A percentile compares a stretch with the other conserved stretches of the same genome.
phyloP scores from a whole-genome alignment of 2,888 invertebrate genomes.

The Sipha maydis region DNA sequence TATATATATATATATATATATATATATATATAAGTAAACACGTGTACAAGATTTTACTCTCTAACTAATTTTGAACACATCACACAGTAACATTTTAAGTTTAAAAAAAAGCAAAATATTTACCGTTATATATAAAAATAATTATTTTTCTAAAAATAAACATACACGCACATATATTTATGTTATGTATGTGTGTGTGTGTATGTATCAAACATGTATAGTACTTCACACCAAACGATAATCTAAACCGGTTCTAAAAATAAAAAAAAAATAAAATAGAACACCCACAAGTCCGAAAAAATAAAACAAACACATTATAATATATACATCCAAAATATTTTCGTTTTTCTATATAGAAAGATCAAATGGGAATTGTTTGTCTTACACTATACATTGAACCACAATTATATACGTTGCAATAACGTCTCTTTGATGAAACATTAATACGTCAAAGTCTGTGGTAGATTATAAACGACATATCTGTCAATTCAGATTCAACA shows the following conservation, averaged over 20 bases:
- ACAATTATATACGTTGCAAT: neutral
- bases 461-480: constrained; percentile 2
- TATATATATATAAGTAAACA: constrained; percentile 37
- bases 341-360: neutral
- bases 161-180: constrained; percentile 3
- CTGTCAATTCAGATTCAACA: neutral
- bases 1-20: constrained; percentile 16
- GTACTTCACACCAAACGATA: constrained; percentile 34
- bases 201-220: constrained; percentile 25
- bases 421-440: neutral
- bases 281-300: constrained; percentile 34
- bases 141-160: constrained; percentile 37
- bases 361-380: neutral
- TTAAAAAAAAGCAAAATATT: constrained; percentile 45
- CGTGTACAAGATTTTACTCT: constrained; percentile 17
- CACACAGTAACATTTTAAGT: constrained; percentile 56
- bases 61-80: constrained; percentile 59
- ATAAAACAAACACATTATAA: constrained; percentile 41
- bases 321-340: constrained; percentile 17
- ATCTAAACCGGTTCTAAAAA: constrained; percentile 37
- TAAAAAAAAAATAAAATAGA: constrained; percentile 7
- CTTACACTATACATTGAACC: neutral
- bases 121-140: constrained; percentile 12
- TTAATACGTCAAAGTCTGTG: constrained; percentile 11
- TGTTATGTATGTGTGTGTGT: neutral